Percentiles rank a stretch among this genome's conserved stretches.
phyloP scores from a whole-genome alignment of 1,140 invertebrate genomes.

The Brachystomella parvula region DNA sequence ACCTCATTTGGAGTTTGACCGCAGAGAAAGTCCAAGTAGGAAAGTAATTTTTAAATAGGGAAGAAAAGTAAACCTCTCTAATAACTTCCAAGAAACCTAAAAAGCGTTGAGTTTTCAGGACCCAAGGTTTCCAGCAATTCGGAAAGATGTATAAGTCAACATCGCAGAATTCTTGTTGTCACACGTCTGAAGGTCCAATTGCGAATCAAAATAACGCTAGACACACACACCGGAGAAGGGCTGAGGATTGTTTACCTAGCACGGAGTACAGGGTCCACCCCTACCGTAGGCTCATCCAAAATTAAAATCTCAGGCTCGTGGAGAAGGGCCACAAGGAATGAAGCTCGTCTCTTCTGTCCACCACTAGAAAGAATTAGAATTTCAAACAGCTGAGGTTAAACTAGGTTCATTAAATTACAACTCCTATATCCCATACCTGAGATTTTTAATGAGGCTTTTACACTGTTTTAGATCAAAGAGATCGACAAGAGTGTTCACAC shows the following conservation, averaged over 20 bases:
- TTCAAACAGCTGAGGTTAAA: conserved; percentile 2
- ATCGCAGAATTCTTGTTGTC: no score
- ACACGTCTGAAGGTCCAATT: no score
- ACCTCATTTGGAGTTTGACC: no score
- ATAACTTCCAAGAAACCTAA: no score
- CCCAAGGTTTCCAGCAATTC: no score
- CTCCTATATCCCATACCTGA: conserved; percentile 53
- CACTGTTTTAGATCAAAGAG: conserved; percentile 79
- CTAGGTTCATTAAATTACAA: not conserved
- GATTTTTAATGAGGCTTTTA: conserved; percentile 74
- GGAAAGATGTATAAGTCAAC: no score
- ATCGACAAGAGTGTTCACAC: conserved; percentile 68
- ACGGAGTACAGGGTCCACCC: conserved; percentile 23
- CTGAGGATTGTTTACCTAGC: conserved; percentile 17
- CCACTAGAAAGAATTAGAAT: conserved; percentile 12
- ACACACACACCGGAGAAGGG: no score
- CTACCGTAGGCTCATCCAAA: conserved; percentile 45
- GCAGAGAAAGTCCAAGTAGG: no score
- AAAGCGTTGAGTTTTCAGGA: no score
- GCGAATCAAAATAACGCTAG: no score
- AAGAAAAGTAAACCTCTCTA: no score
- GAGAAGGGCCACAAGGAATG: conserved; percentile 82
- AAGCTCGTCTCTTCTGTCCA: conserved; percentile 70
- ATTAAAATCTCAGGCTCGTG: conserved; percentile 87
- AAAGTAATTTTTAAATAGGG: no score